Conservation (phyloP, 2,797 vertebrate species). For the Enteromius viviparus region DNA sequence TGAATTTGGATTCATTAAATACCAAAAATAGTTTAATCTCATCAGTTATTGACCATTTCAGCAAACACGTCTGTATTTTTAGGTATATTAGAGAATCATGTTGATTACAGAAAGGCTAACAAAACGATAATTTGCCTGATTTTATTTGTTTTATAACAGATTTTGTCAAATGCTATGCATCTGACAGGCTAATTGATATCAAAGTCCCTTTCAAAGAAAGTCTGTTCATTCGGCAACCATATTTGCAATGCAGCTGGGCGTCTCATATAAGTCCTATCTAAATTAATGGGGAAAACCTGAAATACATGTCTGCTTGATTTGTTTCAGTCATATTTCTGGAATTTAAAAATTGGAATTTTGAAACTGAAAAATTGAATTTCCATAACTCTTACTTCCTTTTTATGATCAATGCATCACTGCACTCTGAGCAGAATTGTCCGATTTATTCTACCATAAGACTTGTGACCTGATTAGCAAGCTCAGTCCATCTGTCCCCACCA, state of each 20-base stretch:
- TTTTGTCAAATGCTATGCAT: not conserved
- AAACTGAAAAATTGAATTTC: not conserved
- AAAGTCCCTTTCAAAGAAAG: no score
- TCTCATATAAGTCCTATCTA: not conserved
- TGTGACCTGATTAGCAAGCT: slow-evolving; percentile 18
- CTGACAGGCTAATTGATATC: not conserved
- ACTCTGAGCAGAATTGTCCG: not conserved
- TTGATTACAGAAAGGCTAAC: not conserved
- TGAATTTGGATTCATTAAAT: not conserved
- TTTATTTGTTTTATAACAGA: not conserved
- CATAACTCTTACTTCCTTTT: not conserved
- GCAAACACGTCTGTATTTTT: not conserved
- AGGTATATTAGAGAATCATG: no score
- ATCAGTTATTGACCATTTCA: not conserved
- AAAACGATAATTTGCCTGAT: not conserved
- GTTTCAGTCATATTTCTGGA: not conserved
- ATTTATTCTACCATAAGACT: slow-evolving; percentile 8
- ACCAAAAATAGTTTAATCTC: not conserved
- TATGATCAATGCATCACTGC: not conserved
- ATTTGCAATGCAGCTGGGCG: no score
- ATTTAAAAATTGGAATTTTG: not conserved
- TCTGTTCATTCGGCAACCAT: no score
- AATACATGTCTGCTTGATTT: not conserved
- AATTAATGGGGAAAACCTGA: not conserved
- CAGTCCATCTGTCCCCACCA: slow-evolving; percentile 10